Evolutionary conservation across 2,888 invertebrate genomes (phyloP), one percentile per base, ranked within the genome.

Genomic region (Auanema sp.): DNA sequence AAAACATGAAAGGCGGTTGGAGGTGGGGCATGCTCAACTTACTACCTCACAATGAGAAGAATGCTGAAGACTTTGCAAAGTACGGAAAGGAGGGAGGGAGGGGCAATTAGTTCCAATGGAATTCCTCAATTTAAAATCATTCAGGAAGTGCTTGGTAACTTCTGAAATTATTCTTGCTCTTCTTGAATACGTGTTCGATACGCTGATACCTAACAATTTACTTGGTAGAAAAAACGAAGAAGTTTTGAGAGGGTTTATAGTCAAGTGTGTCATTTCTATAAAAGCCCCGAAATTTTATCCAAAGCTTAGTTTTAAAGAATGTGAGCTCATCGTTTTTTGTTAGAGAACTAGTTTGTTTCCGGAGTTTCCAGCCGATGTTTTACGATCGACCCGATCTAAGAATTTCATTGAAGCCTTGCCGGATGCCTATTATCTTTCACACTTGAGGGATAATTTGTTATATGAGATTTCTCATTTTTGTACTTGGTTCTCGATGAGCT

Each of bases 121-220:
- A n/a, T n/a, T n/a, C n/a, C n/a, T n/a, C n/a, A n/a, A n/a, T n/a
- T n/a, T n/a, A n/a, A n/a, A n/a, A n/a, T n/a, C n/a, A n/a, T 60
- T 56, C 49, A 61, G 61, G 14, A 25, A 61, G 0, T 62, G 56
- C n/a, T 16, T 23, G 16, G n/a, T 62, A 8, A 25, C 12, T 1
- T 10, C 14, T 23, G 11, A 16, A n/a, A n/a, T n/a, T n/a, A n/a
- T n/a, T n/a, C n/a, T n/a, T n/a, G n/a, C n/a, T n/a, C n/a, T n/a
- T n/a, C n/a, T 57, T 1, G 10, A 18, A 2, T 18, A 14, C 8
- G 53, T 62, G 6, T 57, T 42, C 11, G n/a, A 16, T 11, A 21
- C 18, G 4, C 12, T 62, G 0, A 24, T 62, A 11, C 62, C 62
- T 12, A 21, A 1, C 2, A 55, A 55, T 1, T 40, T 57, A 3